A percentile compares a stretch with the other conserved stretches of the same genome.
phyloP scores from a whole-genome alignment of 2,113 vertebrate species.

The Paracyprichromis sp. region DNA sequence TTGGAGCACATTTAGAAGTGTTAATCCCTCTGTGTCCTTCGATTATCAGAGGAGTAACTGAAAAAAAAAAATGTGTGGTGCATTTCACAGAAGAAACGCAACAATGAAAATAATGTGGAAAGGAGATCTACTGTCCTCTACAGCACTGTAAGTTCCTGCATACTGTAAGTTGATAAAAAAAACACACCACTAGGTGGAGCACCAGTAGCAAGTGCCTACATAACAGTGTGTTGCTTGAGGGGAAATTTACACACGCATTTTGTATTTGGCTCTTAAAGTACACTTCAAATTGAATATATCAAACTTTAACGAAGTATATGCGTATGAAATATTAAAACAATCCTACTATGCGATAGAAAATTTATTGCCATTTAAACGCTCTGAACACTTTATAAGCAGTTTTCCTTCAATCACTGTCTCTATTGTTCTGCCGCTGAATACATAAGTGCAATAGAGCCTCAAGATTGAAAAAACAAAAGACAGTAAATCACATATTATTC shows the following conservation, averaged over 20 bases:
- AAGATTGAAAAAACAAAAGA: neutral
- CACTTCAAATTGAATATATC: neutral
- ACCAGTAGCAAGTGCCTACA: neutral
- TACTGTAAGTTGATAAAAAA: neutral
- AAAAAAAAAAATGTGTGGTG: neutral
- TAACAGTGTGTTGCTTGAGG: neutral
- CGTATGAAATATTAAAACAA: neutral
- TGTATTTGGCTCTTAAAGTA: neutral
- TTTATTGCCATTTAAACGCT: neutral
- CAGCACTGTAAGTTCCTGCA: neutral
- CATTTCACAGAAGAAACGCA: neutral
- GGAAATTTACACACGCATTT: neutral
- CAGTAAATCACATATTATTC: neutral
- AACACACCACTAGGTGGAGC: slow-evolving; percentile 47
- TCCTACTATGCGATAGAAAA: neutral
- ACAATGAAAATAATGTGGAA: neutral
- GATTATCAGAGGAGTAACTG: neutral
- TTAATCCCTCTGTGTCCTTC: neutral
- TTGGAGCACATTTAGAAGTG: neutral
- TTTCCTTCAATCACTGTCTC: neutral
- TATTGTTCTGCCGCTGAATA: neutral
- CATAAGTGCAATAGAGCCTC: neutral
- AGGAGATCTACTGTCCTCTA: neutral
- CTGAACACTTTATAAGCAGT: neutral
- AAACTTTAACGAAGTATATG: neutral